Evolutionary conservation across 2,888 invertebrate species (phyloP), one percentile per base, ranked within the genome.

Genomic region (Maniola hyperantus): DNA sequence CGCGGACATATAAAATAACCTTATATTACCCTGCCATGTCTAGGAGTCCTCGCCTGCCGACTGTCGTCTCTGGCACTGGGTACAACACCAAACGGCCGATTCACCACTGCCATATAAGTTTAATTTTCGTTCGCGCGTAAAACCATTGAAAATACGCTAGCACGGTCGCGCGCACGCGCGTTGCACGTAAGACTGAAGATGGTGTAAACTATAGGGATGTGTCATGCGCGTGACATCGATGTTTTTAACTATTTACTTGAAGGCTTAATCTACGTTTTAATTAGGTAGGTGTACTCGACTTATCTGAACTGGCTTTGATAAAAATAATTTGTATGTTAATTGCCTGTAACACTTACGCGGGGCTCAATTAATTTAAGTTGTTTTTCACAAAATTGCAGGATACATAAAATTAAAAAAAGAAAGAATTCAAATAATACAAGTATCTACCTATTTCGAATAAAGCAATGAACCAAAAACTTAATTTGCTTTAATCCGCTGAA

Each of bases 61-160:
- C 80, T 80, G 76, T 83, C 84, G 73, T 81, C 83, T 81, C 84
- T 82, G 74, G 80, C 79, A 84, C 85, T 87, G 78, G 83, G 86
- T 81, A 88, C 86, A 74, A 87, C 87, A 82, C 85, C 84, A 89
- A 85, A 85, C 78, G 83, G 82, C 77, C 84, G 84, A 77, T 80
- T 87, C 86, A 86, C 85, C 84, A 90, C 89, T 90, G 91, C 90
- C 91, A 91, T 91, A 91, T 88, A 88, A 89, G 87, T 82, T 77
- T 78, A 81, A 79, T 83, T 80, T 78, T 79, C 77, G 72, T 72
- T 73, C 70, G 65, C 66, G 69, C 72, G 58, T 65, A 66, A 75
- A 71, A 71, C 74, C 73, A 71, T 69, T 77, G 76, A 77, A 79
- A 76, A 73, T 74, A 86, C 81, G 85, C 89, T 86, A 78, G 86